These are phyloP conservation scores for Lerema accius DNA, from an alignment of 1,140 invertebrate genomes.

Conservation along the genomic window DNA sequence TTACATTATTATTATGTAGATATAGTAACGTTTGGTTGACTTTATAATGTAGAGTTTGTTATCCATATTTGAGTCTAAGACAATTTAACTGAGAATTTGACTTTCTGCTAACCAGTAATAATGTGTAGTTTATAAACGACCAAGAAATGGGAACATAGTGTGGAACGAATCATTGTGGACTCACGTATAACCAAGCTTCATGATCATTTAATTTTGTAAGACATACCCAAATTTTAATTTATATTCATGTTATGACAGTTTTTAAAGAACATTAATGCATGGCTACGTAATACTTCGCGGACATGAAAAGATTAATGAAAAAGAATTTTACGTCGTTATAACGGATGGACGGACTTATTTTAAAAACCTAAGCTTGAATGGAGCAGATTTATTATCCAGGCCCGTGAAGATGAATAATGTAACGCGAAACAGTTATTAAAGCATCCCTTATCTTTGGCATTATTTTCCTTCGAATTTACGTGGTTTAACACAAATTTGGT, in stretches of 20 bases:
- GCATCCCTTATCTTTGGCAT: constrained; percentile 39
- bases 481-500: constrained; percentile 30
- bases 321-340: constrained; percentile 21
- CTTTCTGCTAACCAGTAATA: no score
- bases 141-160: no score
- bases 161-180: no score
- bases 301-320: constrained; percentile 20
- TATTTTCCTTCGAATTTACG: constrained; percentile 34
- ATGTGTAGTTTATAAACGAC: no score
- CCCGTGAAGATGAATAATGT: constrained; percentile 31
- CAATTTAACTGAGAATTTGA: no score
- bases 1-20: no score
- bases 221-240: no score
- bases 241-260: background rate
- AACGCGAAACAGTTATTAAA: constrained; percentile 41
- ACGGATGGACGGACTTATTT: constrained; percentile 22
- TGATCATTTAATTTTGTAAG: no score
- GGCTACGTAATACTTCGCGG: background rate
- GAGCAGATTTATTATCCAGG: constrained; percentile 30
- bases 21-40: no score
- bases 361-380: constrained; percentile 28
- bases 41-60: no score
- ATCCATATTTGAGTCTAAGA: no score
- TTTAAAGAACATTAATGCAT: background rate
- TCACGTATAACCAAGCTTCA: no score